Conservation (phyloP, 1,140 invertebrate species). For the Sitodiplosis mosellana region DNA sequence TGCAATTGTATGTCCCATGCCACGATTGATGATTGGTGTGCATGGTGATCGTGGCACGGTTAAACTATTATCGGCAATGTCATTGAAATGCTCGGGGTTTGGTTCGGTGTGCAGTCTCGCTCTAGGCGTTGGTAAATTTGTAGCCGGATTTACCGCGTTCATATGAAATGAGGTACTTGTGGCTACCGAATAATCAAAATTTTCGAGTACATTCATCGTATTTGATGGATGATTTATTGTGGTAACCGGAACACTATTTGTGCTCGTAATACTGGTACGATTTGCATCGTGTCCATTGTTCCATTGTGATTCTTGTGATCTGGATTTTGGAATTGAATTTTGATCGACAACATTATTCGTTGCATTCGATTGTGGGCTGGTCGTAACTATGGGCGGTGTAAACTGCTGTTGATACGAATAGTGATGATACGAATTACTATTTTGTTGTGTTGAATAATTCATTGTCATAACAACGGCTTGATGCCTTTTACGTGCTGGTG, state of each 20-base stretch:
- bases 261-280: not conserved
- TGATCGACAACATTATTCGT: not conserved
- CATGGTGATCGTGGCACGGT: slow-evolving; percentile 56
- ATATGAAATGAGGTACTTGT: too few relatives aligned
- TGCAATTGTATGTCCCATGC: slow-evolving; percentile 78
- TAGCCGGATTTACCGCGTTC: too few relatives aligned
- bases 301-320: slow-evolving; percentile 62
- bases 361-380: not conserved
- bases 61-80: slow-evolving; percentile 25
- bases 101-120: slow-evolving; percentile 52
- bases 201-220: not conserved
- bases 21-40: slow-evolving; percentile 45
- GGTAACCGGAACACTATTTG: not conserved
- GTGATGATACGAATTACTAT: not conserved
- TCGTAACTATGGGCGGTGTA: not conserved
- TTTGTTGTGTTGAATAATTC: slow-evolving; percentile 8
- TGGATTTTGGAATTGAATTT: slow-evolving; percentile 62
- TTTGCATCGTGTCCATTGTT: not conserved
- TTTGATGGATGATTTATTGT: slow-evolving; percentile 1
- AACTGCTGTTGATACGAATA: not conserved
- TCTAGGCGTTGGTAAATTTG: slow-evolving; percentile 14
- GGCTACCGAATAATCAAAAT: too few relatives aligned
- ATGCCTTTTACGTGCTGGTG: slow-evolving; percentile 55
- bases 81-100: slow-evolving; percentile 28
- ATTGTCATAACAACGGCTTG: slow-evolving; percentile 30